Evolutionary conservation across 2,888 invertebrate genomes (phyloP).

Genomic region (Syrista parreyssii): DNA sequence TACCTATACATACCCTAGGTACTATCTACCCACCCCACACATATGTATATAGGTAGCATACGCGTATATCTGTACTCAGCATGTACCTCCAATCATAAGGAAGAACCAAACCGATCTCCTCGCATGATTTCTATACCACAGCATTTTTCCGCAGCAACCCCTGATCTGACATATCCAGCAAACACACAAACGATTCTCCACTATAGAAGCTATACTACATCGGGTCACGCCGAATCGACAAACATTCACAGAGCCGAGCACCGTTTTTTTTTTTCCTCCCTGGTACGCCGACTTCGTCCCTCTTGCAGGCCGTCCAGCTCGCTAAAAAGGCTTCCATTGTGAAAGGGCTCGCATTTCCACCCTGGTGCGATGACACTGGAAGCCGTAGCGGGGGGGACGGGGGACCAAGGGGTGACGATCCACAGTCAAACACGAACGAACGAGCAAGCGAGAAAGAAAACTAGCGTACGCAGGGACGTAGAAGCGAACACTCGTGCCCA

Average conservation of each 20-base stretch:
- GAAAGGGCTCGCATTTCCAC: conserved; percentile 60
- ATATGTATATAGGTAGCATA: background rate
- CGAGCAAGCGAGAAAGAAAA: conserved; percentile 19
- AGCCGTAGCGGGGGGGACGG: conserved; percentile 35
- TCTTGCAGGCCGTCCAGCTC: background rate
- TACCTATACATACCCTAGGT: background rate
- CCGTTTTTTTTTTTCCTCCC: background rate
- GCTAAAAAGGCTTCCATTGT: conserved; percentile 54
- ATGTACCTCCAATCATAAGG: background rate
- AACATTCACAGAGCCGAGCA: background rate
- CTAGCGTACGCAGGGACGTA: conserved; percentile 13
- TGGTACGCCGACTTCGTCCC: background rate
- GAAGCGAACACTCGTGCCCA: conserved; percentile 57
- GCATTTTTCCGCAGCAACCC: background rate
- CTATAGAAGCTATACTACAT: background rate
- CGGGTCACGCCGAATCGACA: conserved; percentile 4
- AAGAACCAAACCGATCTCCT: background rate
- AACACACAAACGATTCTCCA: background rate
- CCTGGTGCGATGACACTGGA: conserved; percentile 50
- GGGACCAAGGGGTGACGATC: conserved; percentile 43
- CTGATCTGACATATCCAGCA: background rate
- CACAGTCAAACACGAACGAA: conserved; percentile 53
- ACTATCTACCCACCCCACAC: background rate
- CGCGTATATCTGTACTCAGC: background rate
- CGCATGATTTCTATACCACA: background rate